Evolutionary conservation across 2,888 invertebrate species (phyloP), one percentile per base, ranked within the genome.

Genomic region (Cheilosia pagana): DNA sequence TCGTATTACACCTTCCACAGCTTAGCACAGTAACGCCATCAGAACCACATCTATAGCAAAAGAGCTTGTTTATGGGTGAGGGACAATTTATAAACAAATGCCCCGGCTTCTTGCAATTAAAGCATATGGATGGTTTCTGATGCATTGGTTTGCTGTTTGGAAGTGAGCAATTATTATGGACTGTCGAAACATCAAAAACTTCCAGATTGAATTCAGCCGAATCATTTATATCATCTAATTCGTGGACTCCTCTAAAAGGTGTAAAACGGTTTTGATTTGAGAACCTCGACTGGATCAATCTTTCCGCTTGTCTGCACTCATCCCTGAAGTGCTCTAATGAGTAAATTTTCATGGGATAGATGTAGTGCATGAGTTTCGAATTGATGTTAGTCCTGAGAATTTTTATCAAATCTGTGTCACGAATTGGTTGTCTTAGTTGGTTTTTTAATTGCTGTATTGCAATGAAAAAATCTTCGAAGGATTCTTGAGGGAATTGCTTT

Each of bases 401-500:
- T 14, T 60, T n/a, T 0, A 77, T 43, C 0, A 77, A 25, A 2
- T 77, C 48, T 3, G 21, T n/a, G 8, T 77, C 77, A 3, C 41
- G 16, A 2, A 77, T 53, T 7, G 23, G 60, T 10, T 23, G 21
- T 35, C 41, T 23, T 3, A 62, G 28, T 0, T 68, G 76, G 12
- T 48, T 57, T 31, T 25, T 53, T 4, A 65, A 10, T 8, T 25
- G 35, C 0, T n/a, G 50, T n/a, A 77, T 41, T 0, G 68, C 19
- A 6, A 23, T 23, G 16, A 68, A 53, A 35, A 41, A 77, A 12
- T 77, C 68, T 8, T 68, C 60, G 14, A 71, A 53, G 3, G 70
- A 25, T 52, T 78, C 71, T 12, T 43, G 19, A 6, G 31, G n/a
- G n/a, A 39, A 39, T 6, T 78, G 78, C 21, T 57, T 43, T 0